These are phyloP conservation scores for Sander vitreus DNA, from an alignment of 2,113 vertebrate genomes.

Conservation along the genomic window DNA sequence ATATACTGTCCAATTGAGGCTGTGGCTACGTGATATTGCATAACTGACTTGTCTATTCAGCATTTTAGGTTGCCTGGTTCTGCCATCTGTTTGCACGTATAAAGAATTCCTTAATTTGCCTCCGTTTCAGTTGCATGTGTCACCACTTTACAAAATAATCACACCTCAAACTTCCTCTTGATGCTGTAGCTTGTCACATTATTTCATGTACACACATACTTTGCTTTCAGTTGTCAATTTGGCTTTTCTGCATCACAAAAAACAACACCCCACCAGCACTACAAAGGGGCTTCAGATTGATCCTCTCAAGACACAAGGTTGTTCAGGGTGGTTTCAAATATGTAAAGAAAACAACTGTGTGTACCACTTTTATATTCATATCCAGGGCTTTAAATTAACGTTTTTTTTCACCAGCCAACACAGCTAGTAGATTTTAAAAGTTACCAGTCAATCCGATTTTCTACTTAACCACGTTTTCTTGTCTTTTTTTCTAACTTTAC, in stretches of 20 bases:
- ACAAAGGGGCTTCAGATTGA: not conserved
- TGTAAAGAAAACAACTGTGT: not conserved
- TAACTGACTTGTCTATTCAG: constrained; percentile 53
- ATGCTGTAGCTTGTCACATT: not conserved
- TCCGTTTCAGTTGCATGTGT: not conserved
- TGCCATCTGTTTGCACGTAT: not conserved
- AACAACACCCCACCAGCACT: not conserved
- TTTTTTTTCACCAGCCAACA: too few species aligned
- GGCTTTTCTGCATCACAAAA: not conserved
- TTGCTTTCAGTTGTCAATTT: not conserved
- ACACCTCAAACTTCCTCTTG: not conserved
- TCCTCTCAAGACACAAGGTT: too few species aligned
- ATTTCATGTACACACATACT: not conserved
- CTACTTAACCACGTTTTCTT: too few species aligned
- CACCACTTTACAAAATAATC: not conserved
- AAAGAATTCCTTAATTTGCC: constrained; percentile 3
- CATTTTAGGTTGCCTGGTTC: constrained; percentile 17
- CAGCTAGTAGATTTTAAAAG: too few species aligned
- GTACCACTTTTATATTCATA: too few species aligned
- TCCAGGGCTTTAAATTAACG: not conserved
- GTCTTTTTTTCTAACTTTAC: too few species aligned
- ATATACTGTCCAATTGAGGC: not conserved
- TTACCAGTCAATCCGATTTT: too few species aligned
- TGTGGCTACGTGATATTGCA: not conserved
- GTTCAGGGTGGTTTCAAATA: not conserved